Evolutionary conservation across 1,140 invertebrate genomes (phyloP).

Genomic region (Globodera ellingtonae): DNA sequence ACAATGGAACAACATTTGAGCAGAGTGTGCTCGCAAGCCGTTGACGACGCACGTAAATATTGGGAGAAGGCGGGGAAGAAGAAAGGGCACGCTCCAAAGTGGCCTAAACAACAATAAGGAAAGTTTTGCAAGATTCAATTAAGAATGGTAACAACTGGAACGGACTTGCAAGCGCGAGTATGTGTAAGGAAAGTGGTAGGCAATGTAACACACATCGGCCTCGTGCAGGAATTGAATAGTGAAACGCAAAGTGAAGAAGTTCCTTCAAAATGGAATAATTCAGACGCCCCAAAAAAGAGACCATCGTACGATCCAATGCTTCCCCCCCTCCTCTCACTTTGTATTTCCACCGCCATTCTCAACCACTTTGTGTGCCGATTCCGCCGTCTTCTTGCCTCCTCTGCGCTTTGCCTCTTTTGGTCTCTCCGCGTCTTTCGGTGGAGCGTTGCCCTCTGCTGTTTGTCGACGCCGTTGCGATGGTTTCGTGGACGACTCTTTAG

Average conservation of each 20-base stretch:
- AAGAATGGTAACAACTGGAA: conserved; percentile 58
- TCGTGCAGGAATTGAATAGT: conserved; percentile 86
- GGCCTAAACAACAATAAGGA: conserved; percentile 74
- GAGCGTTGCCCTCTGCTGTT: neutral
- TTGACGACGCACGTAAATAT: conserved; percentile 71
- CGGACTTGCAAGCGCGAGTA: conserved; percentile 79
- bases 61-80: conserved; percentile 20
- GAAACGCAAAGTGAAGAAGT: conserved; percentile 87
- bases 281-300: neutral
- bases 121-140: conserved; percentile 70
- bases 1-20: conserved; percentile 79
- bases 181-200: conserved; percentile 95
- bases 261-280: conserved; percentile 66
- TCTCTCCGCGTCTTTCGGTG: neutral
- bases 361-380: neutral
- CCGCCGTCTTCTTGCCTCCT: neutral
- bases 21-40: conserved; percentile 79
- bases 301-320: neutral
- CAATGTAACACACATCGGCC: conserved; percentile 87
- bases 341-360: neutral
- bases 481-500: neutral
- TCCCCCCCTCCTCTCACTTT: neutral
- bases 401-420: neutral
- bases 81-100: conserved; percentile 64
- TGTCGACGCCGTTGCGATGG: neutral